Percentiles rank a stretch among this genome's conserved stretches.
Evolutionary conservation across 2,113 vertebrate genomes (phyloP).

Genomic region (Caretta caretta): DNA sequence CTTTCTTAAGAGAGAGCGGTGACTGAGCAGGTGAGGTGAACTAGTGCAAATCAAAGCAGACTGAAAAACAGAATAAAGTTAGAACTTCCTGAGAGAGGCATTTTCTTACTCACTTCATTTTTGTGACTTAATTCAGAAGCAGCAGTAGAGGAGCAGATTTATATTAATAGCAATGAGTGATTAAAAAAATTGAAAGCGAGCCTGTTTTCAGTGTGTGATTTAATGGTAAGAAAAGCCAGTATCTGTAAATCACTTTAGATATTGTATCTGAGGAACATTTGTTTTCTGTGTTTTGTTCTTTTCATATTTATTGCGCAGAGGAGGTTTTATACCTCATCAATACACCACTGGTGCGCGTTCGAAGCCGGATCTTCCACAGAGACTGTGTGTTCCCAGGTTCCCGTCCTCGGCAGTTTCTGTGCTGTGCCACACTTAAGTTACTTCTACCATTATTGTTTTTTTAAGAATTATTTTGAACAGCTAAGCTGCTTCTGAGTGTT

Average conservation of each 20-base stretch:
- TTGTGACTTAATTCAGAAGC: background rate
- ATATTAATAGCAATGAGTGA: background rate
- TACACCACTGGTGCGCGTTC: constrained; percentile 23
- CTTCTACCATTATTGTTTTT: constrained; percentile 70
- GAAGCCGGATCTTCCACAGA: background rate
- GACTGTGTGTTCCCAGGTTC: constrained; percentile 57
- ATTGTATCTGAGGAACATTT: constrained; percentile 81
- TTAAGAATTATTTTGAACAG: constrained; percentile 72
- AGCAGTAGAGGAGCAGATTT: background rate
- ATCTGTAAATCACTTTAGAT: constrained; percentile 88
- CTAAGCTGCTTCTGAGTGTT: constrained; percentile 82
- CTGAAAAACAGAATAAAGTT: constrained; percentile 49
- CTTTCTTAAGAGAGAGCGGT: background rate
- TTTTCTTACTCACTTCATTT: background rate
- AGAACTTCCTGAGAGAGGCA: background rate
- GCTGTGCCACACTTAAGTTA: constrained; percentile 68
- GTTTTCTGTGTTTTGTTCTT: constrained; percentile 81
- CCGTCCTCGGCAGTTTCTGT: constrained; percentile 53
- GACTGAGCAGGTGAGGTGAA: background rate
- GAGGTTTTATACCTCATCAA: constrained; percentile 33
- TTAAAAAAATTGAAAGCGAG: constrained; percentile 46
- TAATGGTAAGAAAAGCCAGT: constrained; percentile 61
- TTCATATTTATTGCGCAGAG: constrained; percentile 82
- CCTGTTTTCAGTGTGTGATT: constrained; percentile 55
- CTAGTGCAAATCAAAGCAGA: accelerated